Evolutionary conservation across 2,888 invertebrate genomes (phyloP).

Genomic region (Aleiodes leptofemur): DNA sequence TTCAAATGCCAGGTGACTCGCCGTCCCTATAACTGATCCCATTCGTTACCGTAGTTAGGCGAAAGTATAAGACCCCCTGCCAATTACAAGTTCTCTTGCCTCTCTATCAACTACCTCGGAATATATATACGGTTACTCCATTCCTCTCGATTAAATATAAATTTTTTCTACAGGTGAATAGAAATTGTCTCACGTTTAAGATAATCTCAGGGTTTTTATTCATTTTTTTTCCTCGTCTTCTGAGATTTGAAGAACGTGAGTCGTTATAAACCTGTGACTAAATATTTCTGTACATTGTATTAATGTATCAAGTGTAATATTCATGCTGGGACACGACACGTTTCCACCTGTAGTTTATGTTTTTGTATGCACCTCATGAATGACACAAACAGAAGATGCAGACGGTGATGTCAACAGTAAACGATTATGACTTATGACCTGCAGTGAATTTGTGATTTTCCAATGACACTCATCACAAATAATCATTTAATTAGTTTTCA

Average conservation of each 20-base stretch:
- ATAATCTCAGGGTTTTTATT: neutral
- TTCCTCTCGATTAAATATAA: constrained; percentile 28
- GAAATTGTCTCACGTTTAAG: neutral
- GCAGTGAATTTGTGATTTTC: constrained; percentile 68
- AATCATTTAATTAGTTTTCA: constrained; percentile 49
- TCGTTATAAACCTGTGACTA: constrained; percentile 12
- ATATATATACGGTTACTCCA: constrained; percentile 1
- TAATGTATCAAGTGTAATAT: constrained; percentile 17
- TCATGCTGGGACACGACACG: constrained; percentile 25
- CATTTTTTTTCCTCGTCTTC: neutral
- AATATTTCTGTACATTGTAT: neutral
- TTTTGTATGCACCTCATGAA: constrained; percentile 64
- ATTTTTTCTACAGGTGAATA: neutral
- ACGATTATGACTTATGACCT: constrained; percentile 68
- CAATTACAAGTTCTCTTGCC: constrained; percentile 63
- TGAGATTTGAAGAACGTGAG: constrained; percentile 3
- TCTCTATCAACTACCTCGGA: constrained; percentile 5
- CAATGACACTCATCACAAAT: constrained; percentile 57
- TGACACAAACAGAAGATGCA: constrained; percentile 65
- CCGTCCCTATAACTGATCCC: constrained; percentile 58
- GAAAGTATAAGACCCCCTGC: constrained; percentile 63
- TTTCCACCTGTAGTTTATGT: constrained; percentile 39
- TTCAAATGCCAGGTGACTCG: constrained; percentile 56
- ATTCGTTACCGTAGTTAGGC: constrained; percentile 61
- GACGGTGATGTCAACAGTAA: constrained; percentile 67